These are phyloP conservation scores for Brachyptera risi DNA, from an alignment of 2,888 invertebrate genomes.

Conservation along the genomic window DNA sequence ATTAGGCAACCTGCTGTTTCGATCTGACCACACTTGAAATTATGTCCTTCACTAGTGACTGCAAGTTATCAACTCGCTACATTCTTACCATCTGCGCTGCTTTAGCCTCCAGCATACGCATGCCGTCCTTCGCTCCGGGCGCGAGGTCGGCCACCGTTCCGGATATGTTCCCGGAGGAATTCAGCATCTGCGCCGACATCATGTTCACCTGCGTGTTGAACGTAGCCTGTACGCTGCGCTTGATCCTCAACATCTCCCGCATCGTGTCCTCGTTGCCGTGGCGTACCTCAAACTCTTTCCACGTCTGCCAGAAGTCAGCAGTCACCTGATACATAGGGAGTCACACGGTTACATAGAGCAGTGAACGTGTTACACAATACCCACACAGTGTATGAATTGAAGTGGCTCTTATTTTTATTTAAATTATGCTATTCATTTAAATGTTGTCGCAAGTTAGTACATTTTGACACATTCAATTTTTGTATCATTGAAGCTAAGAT, in stretches of 20 bases:
- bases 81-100: conserved; percentile 63
- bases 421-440: too few species aligned
- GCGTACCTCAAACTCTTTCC: conserved; percentile 98
- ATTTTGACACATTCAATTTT: too few species aligned
- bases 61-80: too few species aligned
- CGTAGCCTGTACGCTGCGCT: conserved; percentile 94
- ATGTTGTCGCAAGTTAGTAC: too few species aligned
- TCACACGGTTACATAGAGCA: too few species aligned
- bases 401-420: too few species aligned
- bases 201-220: conserved; percentile 98
- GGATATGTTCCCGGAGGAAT: conserved; percentile 62
- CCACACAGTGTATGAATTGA: too few species aligned
- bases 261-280: conserved; percentile 99
- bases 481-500: too few species aligned
- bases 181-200: conserved; percentile 98
- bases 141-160: conserved; percentile 69
- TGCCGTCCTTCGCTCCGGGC: conserved; percentile 76
- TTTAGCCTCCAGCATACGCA: conserved; percentile 83
- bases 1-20: too few species aligned
- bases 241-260: conserved; percentile 96
- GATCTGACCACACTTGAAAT: too few species aligned
- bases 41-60: too few species aligned
- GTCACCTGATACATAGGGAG: conserved; percentile 57
- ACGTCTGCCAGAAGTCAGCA: conserved; percentile 94
- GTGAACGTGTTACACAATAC: too few species aligned